A percentile compares a stretch with the other conserved stretches of the same genome.
Evolutionary conservation across 2,113 vertebrate species (phyloP).

Genomic region (Eulemur rufifrons): DNA sequence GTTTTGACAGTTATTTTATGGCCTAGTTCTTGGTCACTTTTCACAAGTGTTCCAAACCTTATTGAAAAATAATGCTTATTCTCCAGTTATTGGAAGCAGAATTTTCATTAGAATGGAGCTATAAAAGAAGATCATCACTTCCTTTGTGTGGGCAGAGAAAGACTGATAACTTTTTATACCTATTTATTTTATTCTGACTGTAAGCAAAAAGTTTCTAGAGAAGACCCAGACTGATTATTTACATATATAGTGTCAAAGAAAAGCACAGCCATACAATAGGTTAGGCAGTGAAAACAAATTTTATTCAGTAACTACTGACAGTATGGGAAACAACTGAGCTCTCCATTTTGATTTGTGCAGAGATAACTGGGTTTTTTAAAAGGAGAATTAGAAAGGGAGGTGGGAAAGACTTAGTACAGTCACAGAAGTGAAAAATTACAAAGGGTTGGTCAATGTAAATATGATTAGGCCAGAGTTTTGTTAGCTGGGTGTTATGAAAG

Average conservation of each 20-base stretch:
- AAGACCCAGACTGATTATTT: background rate
- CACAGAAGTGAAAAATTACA: background rate
- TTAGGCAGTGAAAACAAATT: background rate
- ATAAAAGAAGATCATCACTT: background rate
- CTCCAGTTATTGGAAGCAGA: background rate
- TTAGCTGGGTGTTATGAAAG: background rate
- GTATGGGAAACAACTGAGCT: background rate
- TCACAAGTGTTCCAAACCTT: background rate
- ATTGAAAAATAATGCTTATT: background rate
- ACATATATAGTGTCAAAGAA: background rate
- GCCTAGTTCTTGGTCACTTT: background rate
- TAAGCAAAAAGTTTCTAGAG: background rate
- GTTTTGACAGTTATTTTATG: background rate
- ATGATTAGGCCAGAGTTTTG: background rate
- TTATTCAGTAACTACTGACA: background rate
- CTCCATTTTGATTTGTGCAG: background rate
- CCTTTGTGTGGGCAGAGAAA: background rate
- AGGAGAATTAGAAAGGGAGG: background rate
- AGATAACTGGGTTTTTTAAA: background rate
- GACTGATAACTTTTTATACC: background rate
- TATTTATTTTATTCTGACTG: background rate
- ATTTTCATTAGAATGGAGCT: background rate
- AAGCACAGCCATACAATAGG: background rate
- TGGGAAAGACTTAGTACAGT: background rate
- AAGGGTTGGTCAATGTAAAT: background rate